Evolutionary conservation across 2,888 invertebrate species (phyloP), one percentile per base, ranked within the genome.

Genomic region (Malthinus flaveolus): DNA sequence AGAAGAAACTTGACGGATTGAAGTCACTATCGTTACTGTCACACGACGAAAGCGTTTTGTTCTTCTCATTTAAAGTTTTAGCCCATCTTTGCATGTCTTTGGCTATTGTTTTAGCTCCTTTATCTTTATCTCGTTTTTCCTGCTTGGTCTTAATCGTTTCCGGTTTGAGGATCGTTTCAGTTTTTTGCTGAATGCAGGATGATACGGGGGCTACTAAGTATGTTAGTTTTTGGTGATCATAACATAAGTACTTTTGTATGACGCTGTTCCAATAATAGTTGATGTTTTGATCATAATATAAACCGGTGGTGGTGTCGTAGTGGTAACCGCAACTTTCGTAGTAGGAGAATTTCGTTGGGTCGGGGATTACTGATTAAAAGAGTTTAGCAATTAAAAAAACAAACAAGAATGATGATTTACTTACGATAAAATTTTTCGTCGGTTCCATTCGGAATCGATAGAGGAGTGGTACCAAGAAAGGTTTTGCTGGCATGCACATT

Each of bases 31-130:
- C 73, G 7, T 62, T 56, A 37, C 61, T 65, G 9, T 67, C 54
- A 50, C 70, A 71, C 2, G 67, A 59, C 9, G 65, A 81, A 77
- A 23, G 81, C 77, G 63, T 78, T 78, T 95, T 93, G 76, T 97
- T 97, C 80, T 95, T 95, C 76, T 97, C 97, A 76, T 98, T 98
- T 64, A 97, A 81, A 7, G 94, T 94, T 71, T 97, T 94, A 0
- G 98, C 99, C 99, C 99, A 99, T 58, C 90, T 85, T 73, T 90
- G 90, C 93, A 93, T 93, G 69, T 93, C 91, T 81, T 97, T 97
- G 0, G 97, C 97, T 67, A 97, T 97, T 78, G 96, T 95, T 76
- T 97, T 97, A 4, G 97, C 97, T 8, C 95, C 95, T 80, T 97
- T 97, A 0, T 95, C 96, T 81, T 97, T 96, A 70, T 96, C 96